Percentiles rank a stretch among this genome's conserved stretches.
Conservation (phyloP, 2,797 vertebrate genomes). For the Eupleurogrammus muticus region DNA sequence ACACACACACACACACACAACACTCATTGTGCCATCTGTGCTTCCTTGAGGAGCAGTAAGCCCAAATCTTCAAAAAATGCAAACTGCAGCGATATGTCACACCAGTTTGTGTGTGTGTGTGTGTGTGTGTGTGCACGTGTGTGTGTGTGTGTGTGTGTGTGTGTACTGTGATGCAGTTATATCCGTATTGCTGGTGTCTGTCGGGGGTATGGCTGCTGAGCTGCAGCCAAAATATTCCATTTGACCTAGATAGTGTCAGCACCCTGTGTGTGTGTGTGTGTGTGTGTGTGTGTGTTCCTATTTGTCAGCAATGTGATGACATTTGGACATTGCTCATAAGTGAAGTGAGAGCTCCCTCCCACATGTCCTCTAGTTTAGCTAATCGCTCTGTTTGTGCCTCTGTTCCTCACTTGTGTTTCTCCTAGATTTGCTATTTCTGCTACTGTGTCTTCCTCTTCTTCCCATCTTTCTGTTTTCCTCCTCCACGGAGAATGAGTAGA, state of each 20-base stretch:
- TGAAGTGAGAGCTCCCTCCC: slow-evolving; percentile 58
- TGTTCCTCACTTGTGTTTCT: slow-evolving; percentile 16
- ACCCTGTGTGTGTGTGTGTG: slow-evolving; percentile 25
- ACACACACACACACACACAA: slow-evolving; percentile 16
- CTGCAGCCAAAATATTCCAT: slow-evolving; percentile 64
- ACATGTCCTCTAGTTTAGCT: slow-evolving; percentile 41
- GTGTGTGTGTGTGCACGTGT: slow-evolving; percentile 5
- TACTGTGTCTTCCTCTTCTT: slow-evolving; percentile 15
- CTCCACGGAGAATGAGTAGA: slow-evolving; percentile 12
- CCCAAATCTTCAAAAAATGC: slow-evolving; percentile 41
- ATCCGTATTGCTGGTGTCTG: slow-evolving; percentile 57
- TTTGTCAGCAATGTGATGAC: slow-evolving; percentile 47
- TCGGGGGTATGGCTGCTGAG: slow-evolving; percentile 53
- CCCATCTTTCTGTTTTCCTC: slow-evolving; percentile 3
- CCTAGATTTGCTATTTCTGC: slow-evolving; percentile 27
- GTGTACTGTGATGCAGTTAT: slow-evolving; percentile 35
- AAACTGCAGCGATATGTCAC: slow-evolving; percentile 41
- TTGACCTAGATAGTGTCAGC: slow-evolving; percentile 68
- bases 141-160: slow-evolving; percentile 14
- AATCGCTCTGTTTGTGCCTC: slow-evolving; percentile 40
- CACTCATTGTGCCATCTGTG: slow-evolving; percentile 59
- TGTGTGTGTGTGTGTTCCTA: slow-evolving; percentile 31
- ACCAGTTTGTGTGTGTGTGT: slow-evolving; percentile 17
- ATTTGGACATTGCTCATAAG: slow-evolving; percentile 56
- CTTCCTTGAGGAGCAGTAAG: slow-evolving; percentile 58